A percentile compares a stretch with the other conserved stretches of the same genome.
phyloP scores from a whole-genome alignment of 2,797 vertebrate genomes.

The Catamblyrhynchus diadema region DNA sequence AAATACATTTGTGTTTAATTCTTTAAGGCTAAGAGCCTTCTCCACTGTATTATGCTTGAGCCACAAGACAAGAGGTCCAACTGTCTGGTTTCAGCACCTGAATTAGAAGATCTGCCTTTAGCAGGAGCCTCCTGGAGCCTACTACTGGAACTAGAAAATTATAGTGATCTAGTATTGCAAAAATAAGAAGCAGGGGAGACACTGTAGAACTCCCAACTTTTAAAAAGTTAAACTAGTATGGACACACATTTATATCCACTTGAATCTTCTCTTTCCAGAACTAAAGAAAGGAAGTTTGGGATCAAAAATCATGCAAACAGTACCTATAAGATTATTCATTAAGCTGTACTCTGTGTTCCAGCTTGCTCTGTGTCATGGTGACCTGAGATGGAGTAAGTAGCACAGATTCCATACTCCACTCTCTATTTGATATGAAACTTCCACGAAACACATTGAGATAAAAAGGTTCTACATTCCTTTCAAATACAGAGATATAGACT shows the following conservation, averaged over 20 bases:
- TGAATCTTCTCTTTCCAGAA: neutral
- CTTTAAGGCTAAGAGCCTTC: neutral
- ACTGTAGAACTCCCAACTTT: neutral
- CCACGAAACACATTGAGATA: neutral
- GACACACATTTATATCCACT: neutral
- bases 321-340: neutral
- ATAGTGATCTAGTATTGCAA: neutral
- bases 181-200: neutral
- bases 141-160: neutral
- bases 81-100: neutral
- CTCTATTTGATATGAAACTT: neutral
- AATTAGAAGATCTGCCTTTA: neutral
- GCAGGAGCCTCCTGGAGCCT: neutral
- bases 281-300: neutral
- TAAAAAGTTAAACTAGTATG: neutral
- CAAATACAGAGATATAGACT: neutral
- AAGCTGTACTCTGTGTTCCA: neutral
- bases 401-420: neutral
- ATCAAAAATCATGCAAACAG: neutral
- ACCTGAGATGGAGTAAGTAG: neutral
- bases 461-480: fast-evolving
- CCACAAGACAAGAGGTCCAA: neutral
- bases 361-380: neutral
- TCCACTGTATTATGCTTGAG: neutral
- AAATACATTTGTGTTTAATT: neutral